Percentiles rank a stretch among this genome's conserved stretches.
phyloP scores from a whole-genome alignment of 2,113 vertebrate genomes.

The Brienomyrus brachyistius region DNA sequence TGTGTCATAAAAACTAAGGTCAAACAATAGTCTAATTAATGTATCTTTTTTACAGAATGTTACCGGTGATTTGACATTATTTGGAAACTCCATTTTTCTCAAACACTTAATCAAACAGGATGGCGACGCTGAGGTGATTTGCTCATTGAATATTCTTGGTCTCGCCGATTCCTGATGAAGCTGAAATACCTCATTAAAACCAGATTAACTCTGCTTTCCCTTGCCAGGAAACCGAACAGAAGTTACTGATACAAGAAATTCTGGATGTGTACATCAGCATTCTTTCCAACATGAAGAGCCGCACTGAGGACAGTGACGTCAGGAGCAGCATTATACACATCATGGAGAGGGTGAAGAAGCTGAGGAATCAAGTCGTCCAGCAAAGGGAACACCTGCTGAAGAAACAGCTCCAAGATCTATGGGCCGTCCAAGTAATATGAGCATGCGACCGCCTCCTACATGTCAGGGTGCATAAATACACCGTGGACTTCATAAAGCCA shows the following conservation, averaged over 20 bases:
- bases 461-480: background rate
- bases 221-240: background rate
- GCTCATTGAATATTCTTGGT: background rate
- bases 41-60: slow-evolving; percentile 7
- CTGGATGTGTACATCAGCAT: slow-evolving; percentile 4
- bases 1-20: background rate
- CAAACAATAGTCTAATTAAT: background rate
- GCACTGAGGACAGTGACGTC: background rate
- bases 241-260: background rate
- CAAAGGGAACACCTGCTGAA: background rate
- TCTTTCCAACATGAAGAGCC: slow-evolving; percentile 13
- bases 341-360: background rate
- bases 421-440: slow-evolving; percentile 7
- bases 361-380: background rate
- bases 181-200: background rate
- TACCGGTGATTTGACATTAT: background rate
- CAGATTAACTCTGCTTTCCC: background rate
- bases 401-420: background rate
- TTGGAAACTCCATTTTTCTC: slow-evolving; percentile 12
- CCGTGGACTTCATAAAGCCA: background rate
- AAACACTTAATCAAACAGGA: background rate
- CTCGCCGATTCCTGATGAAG: background rate
- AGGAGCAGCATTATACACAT: background rate
- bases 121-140: background rate
- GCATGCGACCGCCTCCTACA: background rate